Evolutionary conservation across 2,888 invertebrate genomes (phyloP), one percentile per base, ranked within the genome.

Genomic region (Anthoptus insignis): DNA sequence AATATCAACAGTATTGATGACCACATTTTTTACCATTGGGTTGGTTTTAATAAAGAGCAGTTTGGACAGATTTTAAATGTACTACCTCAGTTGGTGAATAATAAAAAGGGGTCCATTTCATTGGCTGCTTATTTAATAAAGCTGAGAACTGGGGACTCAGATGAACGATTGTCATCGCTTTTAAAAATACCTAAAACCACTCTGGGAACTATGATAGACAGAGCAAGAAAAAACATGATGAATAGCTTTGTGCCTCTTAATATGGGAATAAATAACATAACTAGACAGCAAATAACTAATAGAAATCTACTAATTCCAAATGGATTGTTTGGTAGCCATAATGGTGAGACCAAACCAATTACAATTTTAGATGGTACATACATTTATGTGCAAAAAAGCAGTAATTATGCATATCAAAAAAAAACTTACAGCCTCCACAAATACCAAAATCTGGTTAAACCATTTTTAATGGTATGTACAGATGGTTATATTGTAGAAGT

Each of bases 331-430:
- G 60, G 60, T 13, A 60, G 24, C 7, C n/a, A n/a, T n/a, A 13
- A n/a, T 14, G 49, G 34, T 21, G 39, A 64, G 13, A 49, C 22
- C n/a, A 57, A 57, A 22, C 16, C 58, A 11, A 64, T 64, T 21
- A 39, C 34, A 21, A 64, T 64, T 54, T 56, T 49, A 21, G 58
- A 64, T 16, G 59, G 54, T 14, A 67, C 67, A 8, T 61, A 65
- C 22, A 34, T 67, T 1, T 65, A 53, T 22, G 24, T 64, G 9
- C 67, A 64, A 49, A 65, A 49, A 16, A 52, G 45, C 39, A 47
- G 29, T 27, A 67, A 67, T 42, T 65, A 53, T 32, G 49, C 37
- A n/a, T 53, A 37, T 14, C 34, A 54, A 22, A 37, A 37, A 14
- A 6, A 14, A 27, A 37, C 37, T n/a, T 54, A 54, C 37, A 54